phyloP scores from a whole-genome alignment of 2,888 invertebrate genomes.

The Ypsolopha sequella region DNA sequence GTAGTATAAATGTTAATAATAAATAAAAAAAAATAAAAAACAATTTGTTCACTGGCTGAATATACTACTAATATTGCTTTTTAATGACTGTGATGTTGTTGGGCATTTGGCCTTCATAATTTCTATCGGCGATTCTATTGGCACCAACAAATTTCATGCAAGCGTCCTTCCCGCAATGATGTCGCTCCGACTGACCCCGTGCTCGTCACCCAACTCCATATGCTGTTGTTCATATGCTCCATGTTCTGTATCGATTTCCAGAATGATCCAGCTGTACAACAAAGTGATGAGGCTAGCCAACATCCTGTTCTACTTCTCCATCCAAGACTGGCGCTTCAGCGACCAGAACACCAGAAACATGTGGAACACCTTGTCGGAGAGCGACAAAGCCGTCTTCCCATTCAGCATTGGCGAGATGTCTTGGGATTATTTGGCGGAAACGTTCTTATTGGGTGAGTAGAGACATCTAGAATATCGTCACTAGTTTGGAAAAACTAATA shows the following conservation, averaged over 20 bases:
- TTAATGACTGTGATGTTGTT: no score
- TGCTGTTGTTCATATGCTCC: no score
- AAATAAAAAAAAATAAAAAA: no score
- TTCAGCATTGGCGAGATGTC: conserved; percentile 80
- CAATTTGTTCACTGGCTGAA: no score
- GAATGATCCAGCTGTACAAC: conserved; percentile 80
- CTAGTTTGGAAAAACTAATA: not conserved
- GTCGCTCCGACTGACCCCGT: no score
- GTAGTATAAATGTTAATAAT: no score
- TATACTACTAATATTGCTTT: no score
- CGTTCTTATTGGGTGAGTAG: conserved; percentile 41
- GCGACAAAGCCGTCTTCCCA: conserved; percentile 75
- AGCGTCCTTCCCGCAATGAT: no score
- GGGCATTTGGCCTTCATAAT: no score
- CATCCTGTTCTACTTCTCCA: conserved; percentile 84
- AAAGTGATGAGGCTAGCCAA: conserved; percentile 81
- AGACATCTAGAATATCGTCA: not conserved
- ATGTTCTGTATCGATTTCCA: conserved; percentile 31
- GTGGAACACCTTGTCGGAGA: conserved; percentile 65
- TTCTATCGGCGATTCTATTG: no score
- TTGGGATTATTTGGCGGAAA: conserved; percentile 74
- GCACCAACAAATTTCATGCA: no score
- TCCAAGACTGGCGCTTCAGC: conserved; percentile 80
- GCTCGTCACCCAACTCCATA: no score
- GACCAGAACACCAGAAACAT: conserved; percentile 73